These are phyloP conservation scores for Drosophila novamexicana DNA, from an alignment of 1,140 invertebrate genomes.

Conservation along the genomic window DNA sequence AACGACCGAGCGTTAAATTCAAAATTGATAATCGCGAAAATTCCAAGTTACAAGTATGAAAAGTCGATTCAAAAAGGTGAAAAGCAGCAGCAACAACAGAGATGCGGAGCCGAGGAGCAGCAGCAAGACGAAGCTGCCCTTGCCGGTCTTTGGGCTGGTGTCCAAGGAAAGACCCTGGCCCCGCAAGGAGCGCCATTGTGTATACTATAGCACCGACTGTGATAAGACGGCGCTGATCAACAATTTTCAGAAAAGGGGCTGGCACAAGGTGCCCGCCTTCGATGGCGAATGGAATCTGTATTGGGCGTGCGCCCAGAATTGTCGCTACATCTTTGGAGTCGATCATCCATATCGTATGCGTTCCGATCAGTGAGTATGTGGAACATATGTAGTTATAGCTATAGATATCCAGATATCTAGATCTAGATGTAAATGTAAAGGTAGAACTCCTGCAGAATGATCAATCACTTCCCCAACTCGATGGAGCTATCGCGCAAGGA, in stretches of 20 bases:
- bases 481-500: conserved; percentile 98
- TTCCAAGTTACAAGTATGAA: conserved; percentile 17
- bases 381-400: too few species aligned
- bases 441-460: conserved; percentile 85
- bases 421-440: background rate
- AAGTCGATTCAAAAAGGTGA: conserved; percentile 12
- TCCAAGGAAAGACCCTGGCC: conserved; percentile 21
- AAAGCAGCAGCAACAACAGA: background rate
- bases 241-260: conserved; percentile 65
- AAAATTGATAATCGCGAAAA: conserved; percentile 8
- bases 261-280: conserved; percentile 56
- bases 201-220: conserved; percentile 64
- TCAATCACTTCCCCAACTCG: conserved; percentile 97
- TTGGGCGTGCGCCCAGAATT: conserved; percentile 67
- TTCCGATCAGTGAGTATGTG: conserved; percentile 65
- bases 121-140: conserved; percentile 13
- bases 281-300: conserved; percentile 69
- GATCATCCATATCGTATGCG: conserved; percentile 76
- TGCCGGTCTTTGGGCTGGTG: conserved; percentile 22
- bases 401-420: background rate
- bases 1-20: conserved; percentile 18
- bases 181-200: background rate
- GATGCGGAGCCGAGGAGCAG: background rate
- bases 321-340: conserved; percentile 68
- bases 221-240: conserved; percentile 52